Base-by-base conservation (phyloP, 2,113 vertebrate genomes). In the Pteropus alecto region DNA sequence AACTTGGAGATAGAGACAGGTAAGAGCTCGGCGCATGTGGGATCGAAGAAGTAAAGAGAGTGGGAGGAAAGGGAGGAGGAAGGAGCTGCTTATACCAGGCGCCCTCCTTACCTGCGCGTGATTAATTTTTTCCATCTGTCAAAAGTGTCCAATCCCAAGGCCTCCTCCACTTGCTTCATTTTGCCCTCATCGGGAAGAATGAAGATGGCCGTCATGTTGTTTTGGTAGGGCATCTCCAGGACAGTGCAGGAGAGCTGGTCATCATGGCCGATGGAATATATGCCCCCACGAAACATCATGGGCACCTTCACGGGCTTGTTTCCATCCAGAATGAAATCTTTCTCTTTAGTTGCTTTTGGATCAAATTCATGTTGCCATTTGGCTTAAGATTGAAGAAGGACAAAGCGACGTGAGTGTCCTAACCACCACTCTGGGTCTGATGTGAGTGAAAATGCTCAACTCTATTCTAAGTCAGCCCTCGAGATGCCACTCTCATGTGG, bases 141-240 rank as follows among this genome's bases (percentile, higher is more conserved):
- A 24, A 98, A 51, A 30, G 97, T 97, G 58, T 41, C 94, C 65
- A 35, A 87, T 26, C 63, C n/a, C 35, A 98, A 56, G 65, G 94
- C 97, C 22, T 98, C 78, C 95, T 98, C 98, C 41, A 98, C 95
- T 0, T 86, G 51, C 60, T 90, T 79, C 98, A 98, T 96, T 54
- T 97, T 97, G 63, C 98, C 98, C 77, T 97, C 30, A 0, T 98
- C 97, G 0, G 98, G 98, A 43, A 99, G 97, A 61, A 98, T 1
- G 96, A 98, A 98, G 87, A 97, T 71, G 2, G 98, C 98, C 0
- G 48, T 96, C 76, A 97, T 67, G 84, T 97, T 96, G 35, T 93
- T 83, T 0, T 21, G 70, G 93, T 98, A 99, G 85, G 98, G 97
- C 48, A 98, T 96, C 63, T 98, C 98, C 97, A 99, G 96, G 70